Base-by-base conservation (phyloP, 1,140 invertebrate genomes). In the Gryllus bimaculatus region DNA sequence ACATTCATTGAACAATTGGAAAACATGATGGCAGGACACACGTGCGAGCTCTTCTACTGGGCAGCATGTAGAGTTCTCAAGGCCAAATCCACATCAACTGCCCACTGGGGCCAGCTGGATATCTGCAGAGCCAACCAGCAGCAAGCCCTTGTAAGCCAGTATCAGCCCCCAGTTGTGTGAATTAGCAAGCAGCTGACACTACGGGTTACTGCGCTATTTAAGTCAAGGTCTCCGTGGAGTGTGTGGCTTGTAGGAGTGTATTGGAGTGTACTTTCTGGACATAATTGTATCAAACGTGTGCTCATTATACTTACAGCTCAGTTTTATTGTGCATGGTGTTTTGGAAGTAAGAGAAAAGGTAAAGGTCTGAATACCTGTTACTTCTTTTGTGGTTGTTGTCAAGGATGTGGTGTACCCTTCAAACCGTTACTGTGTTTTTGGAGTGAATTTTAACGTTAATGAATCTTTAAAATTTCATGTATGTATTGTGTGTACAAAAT, bases 1-100 rank as follows among this genome's bases (percentile, higher is more conserved):
- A 8, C 78, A 81, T 47, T 75, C 74, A 13, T 49, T 78, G 66
- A 78, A 80, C 48, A 80, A 80, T 47, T 80, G 80, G 80, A 80
- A 80, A 48, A 80, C 80, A 74, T 80, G 77, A 81, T 79, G 78
- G 47, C 76, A 76, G 12, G 48, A 48, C 15, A 18, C 47, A n/a
- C 8, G n/a, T 48, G 48, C 13, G 8, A 20, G 76, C 75, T 66
- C 54, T 18, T 13, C 54, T 13, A 18, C 54, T 66, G 54, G 10
- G 54, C 54, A 66, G 54, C 54, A 66, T 66, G 54, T 66, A 13
- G 54, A 66, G 54, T 66, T 13, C 18, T 18, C 54, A 10, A 66
- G 54, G 54, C 54, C 54, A 10, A 66, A 66, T 7, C 54, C 54
- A 66, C 54, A 66, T 66, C 54, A 66, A 66, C 54, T 66, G 54